Conservation (phyloP, 2,113 vertebrate genomes). For the Ophthalmotilapia sp. region DNA sequence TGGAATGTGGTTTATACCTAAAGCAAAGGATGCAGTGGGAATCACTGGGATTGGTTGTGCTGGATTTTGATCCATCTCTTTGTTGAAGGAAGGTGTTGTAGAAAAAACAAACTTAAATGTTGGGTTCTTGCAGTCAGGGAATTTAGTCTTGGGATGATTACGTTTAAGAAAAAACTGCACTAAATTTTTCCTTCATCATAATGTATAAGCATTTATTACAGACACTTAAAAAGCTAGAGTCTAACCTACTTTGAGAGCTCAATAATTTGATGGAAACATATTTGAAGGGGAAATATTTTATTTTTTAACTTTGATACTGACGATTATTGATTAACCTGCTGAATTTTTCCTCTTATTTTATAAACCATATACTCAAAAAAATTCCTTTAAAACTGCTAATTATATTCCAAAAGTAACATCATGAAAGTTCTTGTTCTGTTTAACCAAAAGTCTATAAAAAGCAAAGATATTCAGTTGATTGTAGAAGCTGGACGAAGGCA, state of each 20-base stretch:
- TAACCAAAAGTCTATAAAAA: not conserved
- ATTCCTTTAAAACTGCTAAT: not conserved
- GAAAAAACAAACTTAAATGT: not conserved
- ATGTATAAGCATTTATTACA: not conserved
- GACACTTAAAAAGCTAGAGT: not conserved
- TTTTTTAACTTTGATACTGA: not conserved
- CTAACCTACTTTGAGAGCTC: not conserved
- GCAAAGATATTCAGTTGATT: not conserved
- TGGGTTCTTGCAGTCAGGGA: not conserved
- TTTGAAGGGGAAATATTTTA: rapidly evolving
- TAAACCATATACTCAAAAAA: not conserved
- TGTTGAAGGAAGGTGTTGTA: not conserved
- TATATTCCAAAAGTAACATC: not conserved
- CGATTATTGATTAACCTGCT: not conserved
- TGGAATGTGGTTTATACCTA: not conserved
- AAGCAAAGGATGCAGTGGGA: not conserved
- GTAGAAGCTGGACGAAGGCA: not conserved
- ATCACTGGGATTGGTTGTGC: rapidly evolving
- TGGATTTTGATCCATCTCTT: not conserved
- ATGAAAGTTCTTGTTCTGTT: not conserved
- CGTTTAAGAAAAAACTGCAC: not conserved
- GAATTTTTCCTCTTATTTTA: not conserved
- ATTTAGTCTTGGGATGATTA: not conserved
- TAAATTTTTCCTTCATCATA: not conserved
- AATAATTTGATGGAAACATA: not conserved